Conservation (phyloP, 2,888 invertebrate genomes). For the Drepanosiphum platanoidis region DNA sequence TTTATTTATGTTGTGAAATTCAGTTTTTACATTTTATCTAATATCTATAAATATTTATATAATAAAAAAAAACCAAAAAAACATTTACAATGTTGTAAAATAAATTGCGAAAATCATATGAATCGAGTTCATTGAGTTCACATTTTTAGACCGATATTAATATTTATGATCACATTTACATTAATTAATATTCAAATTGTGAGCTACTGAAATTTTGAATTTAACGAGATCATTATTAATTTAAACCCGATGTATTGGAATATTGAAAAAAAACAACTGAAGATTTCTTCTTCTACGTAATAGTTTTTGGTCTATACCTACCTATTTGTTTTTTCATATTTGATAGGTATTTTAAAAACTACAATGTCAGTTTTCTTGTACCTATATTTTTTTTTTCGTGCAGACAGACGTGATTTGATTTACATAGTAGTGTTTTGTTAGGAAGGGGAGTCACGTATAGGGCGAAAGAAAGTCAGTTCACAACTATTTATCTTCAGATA, state of each 20-base stretch:
- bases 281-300: conserved; percentile 17
- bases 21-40: too few relatives aligned
- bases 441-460: conserved; percentile 40
- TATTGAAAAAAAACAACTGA: conserved; percentile 4
- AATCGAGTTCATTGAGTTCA: not conserved
- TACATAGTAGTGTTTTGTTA: not conserved
- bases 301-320: conserved; percentile 20
- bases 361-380: not conserved
- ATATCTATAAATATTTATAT: too few relatives aligned
- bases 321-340: conserved; percentile 21
- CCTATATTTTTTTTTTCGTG: conserved; percentile 7
- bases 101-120: not conserved
- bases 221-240: not conserved
- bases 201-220: not conserved
- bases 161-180: not conserved
- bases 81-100: not conserved
- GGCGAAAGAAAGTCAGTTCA: conserved; percentile 39
- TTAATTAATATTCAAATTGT: not conserved
- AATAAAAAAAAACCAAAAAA: too few relatives aligned
- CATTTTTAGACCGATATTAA: not conserved
- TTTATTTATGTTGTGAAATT: too few relatives aligned
- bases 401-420: conserved; percentile 23
- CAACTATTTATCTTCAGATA: conserved; percentile 30
- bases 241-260: not conserved
- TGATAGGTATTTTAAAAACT: not conserved